These are phyloP conservation scores for Drosophila dunni DNA, from an alignment of 1,140 invertebrate genomes.

Conservation along the genomic window DNA sequence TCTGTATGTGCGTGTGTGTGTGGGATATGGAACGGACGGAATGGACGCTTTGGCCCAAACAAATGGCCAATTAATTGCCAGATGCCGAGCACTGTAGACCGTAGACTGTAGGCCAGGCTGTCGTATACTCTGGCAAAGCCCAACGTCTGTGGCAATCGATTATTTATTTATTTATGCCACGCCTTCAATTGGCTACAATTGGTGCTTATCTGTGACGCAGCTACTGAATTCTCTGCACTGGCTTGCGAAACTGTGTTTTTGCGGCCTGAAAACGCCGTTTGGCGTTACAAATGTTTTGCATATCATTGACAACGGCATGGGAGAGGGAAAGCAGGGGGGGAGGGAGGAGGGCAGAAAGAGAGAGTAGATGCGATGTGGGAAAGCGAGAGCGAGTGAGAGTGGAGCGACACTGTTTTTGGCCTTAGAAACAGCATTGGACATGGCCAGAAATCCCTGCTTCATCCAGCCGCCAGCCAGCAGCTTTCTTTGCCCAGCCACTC, in stretches of 20 bases:
- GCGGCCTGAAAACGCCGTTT: constrained; percentile 26
- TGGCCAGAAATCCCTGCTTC: constrained; percentile 3
- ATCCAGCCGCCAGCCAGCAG: not conserved
- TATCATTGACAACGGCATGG: constrained; percentile 58
- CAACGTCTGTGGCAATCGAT: constrained; percentile 58
- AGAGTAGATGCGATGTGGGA: too few relatives aligned
- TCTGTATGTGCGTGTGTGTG: not conserved
- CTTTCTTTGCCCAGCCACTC: not conserved
- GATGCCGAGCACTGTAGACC: not conserved
- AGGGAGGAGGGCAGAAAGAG: too few relatives aligned
- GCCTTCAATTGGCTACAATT: constrained; percentile 76
- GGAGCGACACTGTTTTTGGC: not conserved
- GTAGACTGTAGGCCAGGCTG: constrained; percentile 16
- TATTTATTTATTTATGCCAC: constrained; percentile 81
- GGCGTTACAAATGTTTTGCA: constrained; percentile 68
- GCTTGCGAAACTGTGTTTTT: constrained; percentile 6
- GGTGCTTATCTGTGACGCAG: constrained; percentile 62
- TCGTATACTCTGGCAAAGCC: not conserved
- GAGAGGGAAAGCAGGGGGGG: not conserved
- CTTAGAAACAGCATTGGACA: constrained; percentile 42
- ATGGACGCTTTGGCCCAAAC: constrained; percentile 35
- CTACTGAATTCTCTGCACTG: constrained; percentile 2
- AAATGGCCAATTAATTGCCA: constrained; percentile 79
- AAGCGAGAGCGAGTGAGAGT: too few relatives aligned
- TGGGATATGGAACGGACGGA: constrained; percentile 6